Evolutionary conservation across 2,888 invertebrate genomes (phyloP).

Genomic region (Drosophila planitibia): DNA sequence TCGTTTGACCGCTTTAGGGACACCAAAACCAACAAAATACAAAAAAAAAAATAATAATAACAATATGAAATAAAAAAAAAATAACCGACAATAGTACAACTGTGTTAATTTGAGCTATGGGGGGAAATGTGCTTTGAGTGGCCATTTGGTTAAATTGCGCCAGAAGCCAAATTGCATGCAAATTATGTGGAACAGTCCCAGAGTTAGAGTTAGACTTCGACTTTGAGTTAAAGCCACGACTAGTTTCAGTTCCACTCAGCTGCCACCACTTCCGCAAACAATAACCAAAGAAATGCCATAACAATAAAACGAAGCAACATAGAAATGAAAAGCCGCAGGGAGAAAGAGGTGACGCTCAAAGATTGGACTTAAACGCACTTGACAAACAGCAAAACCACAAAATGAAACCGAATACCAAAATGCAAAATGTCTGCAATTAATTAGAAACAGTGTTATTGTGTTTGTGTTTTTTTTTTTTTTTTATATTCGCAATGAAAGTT

Average conservation of each 20-base stretch:
- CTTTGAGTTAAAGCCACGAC: slow-evolving; percentile 8
- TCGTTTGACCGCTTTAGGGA: slow-evolving; percentile 66
- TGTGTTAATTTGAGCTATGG: slow-evolving; percentile 68
- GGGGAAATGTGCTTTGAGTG: slow-evolving; percentile 48
- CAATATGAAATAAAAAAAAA: slow-evolving; percentile 16
- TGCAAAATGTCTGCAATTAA: slow-evolving; percentile 60
- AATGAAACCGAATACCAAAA: slow-evolving; percentile 45
- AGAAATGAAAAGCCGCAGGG: slow-evolving; percentile 22
- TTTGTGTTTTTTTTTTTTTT: not conserved
- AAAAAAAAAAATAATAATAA: slow-evolving; percentile 15
- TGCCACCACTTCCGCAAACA: slow-evolving; percentile 64
- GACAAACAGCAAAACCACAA: slow-evolving; percentile 29
- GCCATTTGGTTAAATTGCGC: slow-evolving; percentile 68
- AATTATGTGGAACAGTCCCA: slow-evolving; percentile 71
- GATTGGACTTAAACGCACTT: slow-evolving; percentile 24
- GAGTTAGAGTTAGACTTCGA: not conserved
- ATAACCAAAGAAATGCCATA: slow-evolving; percentile 55
- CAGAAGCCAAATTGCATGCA: slow-evolving; percentile 75
- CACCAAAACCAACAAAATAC: slow-evolving; percentile 15
- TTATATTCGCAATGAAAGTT: slow-evolving; percentile 59
- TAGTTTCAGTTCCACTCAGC: slow-evolving; percentile 39
- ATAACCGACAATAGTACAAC: slow-evolving; percentile 52
- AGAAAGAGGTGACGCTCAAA: slow-evolving; percentile 22
- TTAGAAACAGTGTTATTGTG: slow-evolving; percentile 30
- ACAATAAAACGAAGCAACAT: slow-evolving; percentile 39